Conservation (phyloP, 2,888 invertebrate genomes). For the Drosophila incognita region DNA sequence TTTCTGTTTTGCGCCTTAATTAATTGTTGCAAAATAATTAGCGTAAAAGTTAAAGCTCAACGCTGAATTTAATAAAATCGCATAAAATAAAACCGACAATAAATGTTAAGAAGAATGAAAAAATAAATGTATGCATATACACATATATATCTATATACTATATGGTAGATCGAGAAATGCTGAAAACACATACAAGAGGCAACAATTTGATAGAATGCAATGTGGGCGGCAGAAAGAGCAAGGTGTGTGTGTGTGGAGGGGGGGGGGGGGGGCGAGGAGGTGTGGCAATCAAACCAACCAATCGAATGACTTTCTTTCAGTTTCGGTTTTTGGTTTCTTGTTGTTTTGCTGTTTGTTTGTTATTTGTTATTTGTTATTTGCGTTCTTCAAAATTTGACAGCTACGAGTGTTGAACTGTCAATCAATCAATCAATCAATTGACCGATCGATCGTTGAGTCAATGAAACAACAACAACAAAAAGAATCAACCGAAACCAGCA, state of each 20-base stretch:
- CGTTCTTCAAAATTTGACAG: slow-evolving; percentile 77
- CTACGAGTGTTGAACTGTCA: slow-evolving; percentile 84
- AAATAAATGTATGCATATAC: slow-evolving; percentile 2
- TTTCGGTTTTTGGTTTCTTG: slow-evolving; percentile 2
- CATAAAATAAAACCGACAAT: slow-evolving; percentile 38
- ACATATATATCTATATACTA: background rate
- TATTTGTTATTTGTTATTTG: slow-evolving; percentile 25
- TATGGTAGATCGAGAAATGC: background rate
- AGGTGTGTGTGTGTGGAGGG: background rate
- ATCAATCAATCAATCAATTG: slow-evolving; percentile 65
- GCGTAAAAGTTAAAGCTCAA: slow-evolving; percentile 74
- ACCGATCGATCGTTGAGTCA: slow-evolving; percentile 41
- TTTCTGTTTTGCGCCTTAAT: slow-evolving; percentile 73
- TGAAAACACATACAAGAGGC: background rate
- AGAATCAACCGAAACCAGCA: background rate
- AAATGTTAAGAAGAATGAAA: slow-evolving; percentile 17
- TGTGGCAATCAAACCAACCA: background rate
- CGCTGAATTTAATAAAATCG: slow-evolving; percentile 59
- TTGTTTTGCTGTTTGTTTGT: background rate
- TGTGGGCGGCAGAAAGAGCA: slow-evolving; percentile 3
- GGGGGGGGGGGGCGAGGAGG: background rate
- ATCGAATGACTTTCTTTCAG: slow-evolving; percentile 10
- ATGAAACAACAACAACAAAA: slow-evolving; percentile 57
- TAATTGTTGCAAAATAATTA: slow-evolving; percentile 83
- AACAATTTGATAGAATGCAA: slow-evolving; percentile 1